phyloP scores from a whole-genome alignment of 2,113 vertebrate genomes.

The Chaetodon auriga region DNA sequence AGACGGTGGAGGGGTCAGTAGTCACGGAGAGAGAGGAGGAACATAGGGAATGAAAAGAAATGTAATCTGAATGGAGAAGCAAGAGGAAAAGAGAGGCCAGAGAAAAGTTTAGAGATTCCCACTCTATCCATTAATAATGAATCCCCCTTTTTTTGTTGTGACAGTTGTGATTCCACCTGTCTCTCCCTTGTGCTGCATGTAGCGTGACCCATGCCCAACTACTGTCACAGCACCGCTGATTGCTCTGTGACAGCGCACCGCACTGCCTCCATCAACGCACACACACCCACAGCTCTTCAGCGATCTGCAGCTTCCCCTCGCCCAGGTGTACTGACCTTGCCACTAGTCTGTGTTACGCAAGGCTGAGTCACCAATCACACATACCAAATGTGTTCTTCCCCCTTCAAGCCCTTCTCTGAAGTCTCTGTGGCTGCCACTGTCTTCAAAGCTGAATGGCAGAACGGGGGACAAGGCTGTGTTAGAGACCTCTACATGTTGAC shows the following conservation, averaged over 20 bases:
- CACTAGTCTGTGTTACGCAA: conserved; percentile 33
- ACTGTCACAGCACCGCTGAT: conserved; percentile 46
- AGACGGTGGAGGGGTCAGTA: not conserved
- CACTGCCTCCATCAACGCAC: conserved; percentile 11
- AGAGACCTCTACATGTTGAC: conserved; percentile 20
- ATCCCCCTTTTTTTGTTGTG: conserved; percentile 43
- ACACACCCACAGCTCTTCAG: conserved; percentile 8
- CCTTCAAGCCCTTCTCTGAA: conserved; percentile 20
- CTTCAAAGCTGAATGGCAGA: conserved; percentile 29
- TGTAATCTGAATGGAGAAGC: not conserved
- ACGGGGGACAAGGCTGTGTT: conserved; percentile 3
- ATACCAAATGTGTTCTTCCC: conserved; percentile 30
- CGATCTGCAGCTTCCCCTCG: conserved; percentile 19
- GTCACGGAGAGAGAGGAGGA: not conserved
- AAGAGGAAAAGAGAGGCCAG: not conserved
- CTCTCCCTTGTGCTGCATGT: conserved; percentile 10
- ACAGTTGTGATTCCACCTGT: conserved; percentile 32
- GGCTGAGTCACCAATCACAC: conserved; percentile 56
- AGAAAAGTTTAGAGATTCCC: conserved; percentile 21
- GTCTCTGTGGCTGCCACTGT: conserved; percentile 13
- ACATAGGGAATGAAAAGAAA: not conserved
- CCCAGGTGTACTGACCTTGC: conserved; percentile 59
- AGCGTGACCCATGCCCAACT: conserved; percentile 26
- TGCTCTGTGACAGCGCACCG: conserved; percentile 27
- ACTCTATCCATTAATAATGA: conserved; percentile 52